These are phyloP conservation scores for Spinibarbus caldwelli DNA, from an alignment of 2,797 vertebrate genomes.

Conservation along the genomic window DNA sequence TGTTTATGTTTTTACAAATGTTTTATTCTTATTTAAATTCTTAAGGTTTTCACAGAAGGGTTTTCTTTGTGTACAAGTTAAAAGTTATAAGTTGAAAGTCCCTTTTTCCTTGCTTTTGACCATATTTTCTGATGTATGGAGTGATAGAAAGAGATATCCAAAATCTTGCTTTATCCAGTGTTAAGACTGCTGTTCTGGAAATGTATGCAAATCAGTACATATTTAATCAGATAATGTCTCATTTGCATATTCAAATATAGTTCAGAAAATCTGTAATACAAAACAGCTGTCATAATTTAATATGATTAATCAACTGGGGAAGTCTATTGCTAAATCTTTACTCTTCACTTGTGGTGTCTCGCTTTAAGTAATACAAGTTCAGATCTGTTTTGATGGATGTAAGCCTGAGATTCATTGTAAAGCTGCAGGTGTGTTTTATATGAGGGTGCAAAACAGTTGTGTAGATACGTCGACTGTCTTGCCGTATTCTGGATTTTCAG, in stretches of 20 bases:
- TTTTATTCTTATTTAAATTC: neutral
- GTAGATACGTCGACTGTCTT: conserved; percentile 82
- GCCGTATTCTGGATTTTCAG: conserved; percentile 82
- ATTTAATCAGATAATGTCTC: neutral
- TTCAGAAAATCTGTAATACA: neutral
- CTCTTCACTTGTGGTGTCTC: neutral
- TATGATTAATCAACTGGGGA: neutral
- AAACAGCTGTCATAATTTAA: neutral
- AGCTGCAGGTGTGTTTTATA: conserved; percentile 62
- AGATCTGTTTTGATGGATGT: neutral
- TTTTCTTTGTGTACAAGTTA: neutral
- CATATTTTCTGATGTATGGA: neutral
- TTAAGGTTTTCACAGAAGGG: neutral
- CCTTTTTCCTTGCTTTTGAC: neutral
- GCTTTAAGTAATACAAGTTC: neutral
- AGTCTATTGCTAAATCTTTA: neutral
- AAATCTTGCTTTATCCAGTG: neutral
- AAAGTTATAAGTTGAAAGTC: neutral
- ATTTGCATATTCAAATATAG: neutral
- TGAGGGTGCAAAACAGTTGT: conserved; percentile 73
- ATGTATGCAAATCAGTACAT: neutral
- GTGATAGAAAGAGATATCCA: neutral
- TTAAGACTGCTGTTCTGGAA: neutral
- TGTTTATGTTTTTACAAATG: too few relatives aligned
- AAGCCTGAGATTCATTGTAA: neutral